phyloP scores from a whole-genome alignment of 2,113 vertebrate species.

The Mesocricetus auratus region DNA sequence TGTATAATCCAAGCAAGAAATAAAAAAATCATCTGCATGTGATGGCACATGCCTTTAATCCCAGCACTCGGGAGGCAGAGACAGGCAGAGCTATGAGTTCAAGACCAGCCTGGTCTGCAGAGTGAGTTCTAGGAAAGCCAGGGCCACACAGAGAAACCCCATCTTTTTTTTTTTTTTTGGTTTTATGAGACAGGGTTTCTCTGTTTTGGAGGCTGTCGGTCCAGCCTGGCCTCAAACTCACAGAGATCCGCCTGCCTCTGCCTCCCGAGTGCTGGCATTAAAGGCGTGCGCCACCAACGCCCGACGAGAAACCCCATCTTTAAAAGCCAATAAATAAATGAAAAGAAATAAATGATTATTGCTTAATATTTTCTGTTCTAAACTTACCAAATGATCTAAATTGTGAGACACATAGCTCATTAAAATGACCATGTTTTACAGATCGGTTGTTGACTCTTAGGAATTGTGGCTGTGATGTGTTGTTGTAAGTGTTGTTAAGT shows the following conservation, averaged over 20 bases:
- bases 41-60: not conserved
- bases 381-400: constrained; percentile 21
- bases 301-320: not conserved
- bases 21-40: not conserved
- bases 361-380: not conserved
- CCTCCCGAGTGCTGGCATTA: too few relatives aligned
- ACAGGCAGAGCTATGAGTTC: not conserved
- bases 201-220: too few relatives aligned
- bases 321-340: not conserved
- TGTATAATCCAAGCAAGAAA: constrained; percentile 4
- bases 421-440: constrained; percentile 24
- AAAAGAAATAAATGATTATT: constrained; percentile 10
- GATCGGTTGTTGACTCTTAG: not conserved
- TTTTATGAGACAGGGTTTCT: too few relatives aligned
- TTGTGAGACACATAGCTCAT: not conserved
- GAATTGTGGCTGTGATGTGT: not conserved
- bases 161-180: too few relatives aligned
- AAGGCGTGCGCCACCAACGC: too few relatives aligned
- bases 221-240: too few relatives aligned
- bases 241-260: too few relatives aligned
- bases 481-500: not conserved
- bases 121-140: not conserved
- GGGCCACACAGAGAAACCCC: not conserved
- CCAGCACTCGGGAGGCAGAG: not conserved
- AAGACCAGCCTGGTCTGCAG: not conserved